Evolutionary conservation across 2,888 invertebrate genomes (phyloP), one percentile per base, ranked within the genome.

Genomic region (Cheilosia pagana): DNA sequence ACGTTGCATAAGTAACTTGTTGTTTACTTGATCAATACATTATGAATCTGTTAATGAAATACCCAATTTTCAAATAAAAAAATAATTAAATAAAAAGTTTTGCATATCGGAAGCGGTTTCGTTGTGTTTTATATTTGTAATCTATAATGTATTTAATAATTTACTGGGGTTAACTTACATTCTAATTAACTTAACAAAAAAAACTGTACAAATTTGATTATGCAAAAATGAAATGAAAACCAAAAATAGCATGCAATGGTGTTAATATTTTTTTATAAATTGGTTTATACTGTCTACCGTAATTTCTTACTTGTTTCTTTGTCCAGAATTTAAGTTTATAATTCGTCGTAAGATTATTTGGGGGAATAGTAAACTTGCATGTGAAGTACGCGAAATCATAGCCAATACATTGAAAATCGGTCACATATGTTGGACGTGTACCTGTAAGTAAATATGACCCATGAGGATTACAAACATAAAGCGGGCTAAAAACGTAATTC

Each of bases 371-470:
- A 95, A 97, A 97, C 1, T 94, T 93, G 89, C 97, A 98, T 14
- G 94, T 95, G 87, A 97, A 92, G 88, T 94, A 94, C 67, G 95
- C 94, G 92, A 95, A 95, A 90, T 97, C 96, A 86, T 93, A 92
- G 12, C 96, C 95, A 60, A 94, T 91, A 89, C 97, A 98, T 28
- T 92, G 92, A 88, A 97, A 96, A 90, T 96, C 94, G 8, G 92
- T 91, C 2, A 96, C 95, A 87, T 93, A 91, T 78, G 92, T 90
- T 0, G 97, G 97, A 70, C 93, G 92, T 48, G 92, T 92, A 48
- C 94, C 94, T 52, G 93, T 43, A 70, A 65, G 39, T 35, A 19
- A 59, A 23, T 1, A 52, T 3, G 10, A 31, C 3, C 12, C 12
- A 35, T 35, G 4, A 14, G 16, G 2, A 52, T 39, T 55, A 53